Evolutionary conservation across 2,113 vertebrate genomes (phyloP).

Genomic region (Pimephales promelas): DNA sequence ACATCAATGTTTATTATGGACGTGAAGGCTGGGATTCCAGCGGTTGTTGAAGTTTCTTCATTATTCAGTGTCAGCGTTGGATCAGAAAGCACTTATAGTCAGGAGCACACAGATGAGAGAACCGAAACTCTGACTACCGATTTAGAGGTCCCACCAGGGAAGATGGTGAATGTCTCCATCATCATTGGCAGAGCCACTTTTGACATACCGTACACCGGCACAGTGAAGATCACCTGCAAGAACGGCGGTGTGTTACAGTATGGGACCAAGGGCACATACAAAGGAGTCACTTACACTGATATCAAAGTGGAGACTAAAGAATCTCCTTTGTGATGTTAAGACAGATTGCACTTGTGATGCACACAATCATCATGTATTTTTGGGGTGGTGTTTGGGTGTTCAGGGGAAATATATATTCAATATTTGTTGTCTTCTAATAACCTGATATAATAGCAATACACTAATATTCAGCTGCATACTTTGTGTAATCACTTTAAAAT

Average conservation of each 20-base stretch:
- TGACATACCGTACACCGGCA: constrained; percentile 57
- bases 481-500: too few relatives aligned
- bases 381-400: background rate
- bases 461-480: too few relatives aligned
- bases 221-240: constrained; percentile 41
- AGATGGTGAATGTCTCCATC: background rate
- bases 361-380: background rate
- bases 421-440: background rate
- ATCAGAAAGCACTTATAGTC: background rate
- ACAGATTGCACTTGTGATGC: background rate
- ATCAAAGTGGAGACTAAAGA: background rate
- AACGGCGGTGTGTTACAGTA: constrained; percentile 22
- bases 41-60: rapidly evolving
- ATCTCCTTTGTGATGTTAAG: background rate
- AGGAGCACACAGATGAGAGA: background rate
- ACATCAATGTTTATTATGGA: too few relatives aligned
- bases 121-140: background rate
- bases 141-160: constrained; percentile 32
- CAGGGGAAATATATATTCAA: background rate
- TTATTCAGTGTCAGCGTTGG: too few relatives aligned
- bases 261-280: constrained; percentile 17
- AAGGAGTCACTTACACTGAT: background rate
- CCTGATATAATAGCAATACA: too few relatives aligned
- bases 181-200: constrained; percentile 50
- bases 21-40: background rate